Percentiles rank a stretch among this genome's conserved stretches.
Conservation (phyloP, 2,113 vertebrate genomes). For the Oncorhynchus clarkii region DNA sequence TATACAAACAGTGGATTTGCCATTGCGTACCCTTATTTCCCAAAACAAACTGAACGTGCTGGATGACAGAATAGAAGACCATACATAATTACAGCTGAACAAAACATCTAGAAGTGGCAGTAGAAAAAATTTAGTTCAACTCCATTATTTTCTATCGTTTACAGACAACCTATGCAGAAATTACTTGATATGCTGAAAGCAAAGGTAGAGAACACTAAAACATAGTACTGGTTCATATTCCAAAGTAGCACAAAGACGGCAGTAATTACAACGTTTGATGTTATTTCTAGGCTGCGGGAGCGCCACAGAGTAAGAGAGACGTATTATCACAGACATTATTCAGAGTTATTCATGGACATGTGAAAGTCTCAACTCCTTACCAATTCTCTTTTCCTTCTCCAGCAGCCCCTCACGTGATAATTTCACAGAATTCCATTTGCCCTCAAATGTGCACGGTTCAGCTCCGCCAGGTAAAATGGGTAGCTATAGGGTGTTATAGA, state of each 20-base stretch:
- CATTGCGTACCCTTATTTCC: conserved; percentile 58
- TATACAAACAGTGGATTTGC: conserved; percentile 67
- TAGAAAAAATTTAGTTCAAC: conserved; percentile 5
- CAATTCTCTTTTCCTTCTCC: background rate
- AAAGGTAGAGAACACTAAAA: conserved; percentile 27
- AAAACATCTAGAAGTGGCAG: conserved; percentile 12
- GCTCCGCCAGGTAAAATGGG: background rate
- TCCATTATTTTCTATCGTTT: conserved; percentile 10
- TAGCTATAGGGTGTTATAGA: background rate
- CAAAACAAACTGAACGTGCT: conserved; percentile 46
- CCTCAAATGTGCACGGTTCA: conserved; percentile 11
- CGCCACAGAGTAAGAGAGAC: conserved; percentile 15
- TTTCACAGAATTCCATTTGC: conserved; percentile 11
- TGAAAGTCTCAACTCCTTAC: conserved; percentile 44
- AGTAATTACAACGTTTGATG: conserved; percentile 48
- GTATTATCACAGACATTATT: conserved; percentile 56
- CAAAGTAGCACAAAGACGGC: conserved; percentile 45
- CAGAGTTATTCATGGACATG: conserved; percentile 62
- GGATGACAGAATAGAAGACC: conserved; percentile 31
- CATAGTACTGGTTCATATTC: conserved; percentile 38
- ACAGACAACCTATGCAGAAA: conserved; percentile 10
- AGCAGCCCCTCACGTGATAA: conserved; percentile 14
- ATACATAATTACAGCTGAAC: conserved; percentile 34
- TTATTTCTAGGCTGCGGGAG: conserved; percentile 42
- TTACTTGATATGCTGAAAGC: conserved; percentile 5